Base-by-base conservation (phyloP, 2,888 invertebrate species). In the Watsonalla binaria region DNA sequence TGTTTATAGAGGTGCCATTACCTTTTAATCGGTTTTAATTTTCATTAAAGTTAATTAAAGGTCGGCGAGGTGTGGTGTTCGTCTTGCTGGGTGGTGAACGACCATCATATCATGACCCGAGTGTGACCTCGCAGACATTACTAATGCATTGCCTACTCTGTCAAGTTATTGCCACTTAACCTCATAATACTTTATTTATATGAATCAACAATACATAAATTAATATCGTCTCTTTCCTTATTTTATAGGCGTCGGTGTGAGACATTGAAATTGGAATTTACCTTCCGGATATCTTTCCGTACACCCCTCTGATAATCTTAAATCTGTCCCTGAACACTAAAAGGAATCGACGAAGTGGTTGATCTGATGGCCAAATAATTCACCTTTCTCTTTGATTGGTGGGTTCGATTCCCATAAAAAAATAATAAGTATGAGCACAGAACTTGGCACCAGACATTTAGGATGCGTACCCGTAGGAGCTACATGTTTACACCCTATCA, bases 1-100 rank as follows among this genome's bases (percentile, higher is more conserved):
- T 49, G 58, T 74, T 68, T 68, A 72, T 67, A 59, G 62, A 51
- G 49, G 60, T 61, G 62, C 66, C 61, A 58, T 59, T 11, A 42
- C 42, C 11, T 47, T 47, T 35, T 48, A 35, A 24, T 35, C 6
- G 6, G 6, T 35, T 37, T 37, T 48, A 48, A 6, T 42, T 42
- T 42, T 42, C 42, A 11, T 42, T 8, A 42, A 42, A 42, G 11
- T 42, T 42, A 42, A 42, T 42, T 11, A 42, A 42, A 42, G 11
- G 42, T 11, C 42, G 42, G 6, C 8, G 11, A 8, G 9, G 42
- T 11, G 42, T 11, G 9, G 42, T 11, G 9, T 42, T 8, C 11
- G 42, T 42, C 37, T 6, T 8, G 5, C 37, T 37, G 37, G 37
- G 37, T 37, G 37, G 37, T 34, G 34, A 5, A 33, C 33, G 48